Conservation (phyloP, 2,797 vertebrate genomes). For the Triplophysa yarkandensis region DNA sequence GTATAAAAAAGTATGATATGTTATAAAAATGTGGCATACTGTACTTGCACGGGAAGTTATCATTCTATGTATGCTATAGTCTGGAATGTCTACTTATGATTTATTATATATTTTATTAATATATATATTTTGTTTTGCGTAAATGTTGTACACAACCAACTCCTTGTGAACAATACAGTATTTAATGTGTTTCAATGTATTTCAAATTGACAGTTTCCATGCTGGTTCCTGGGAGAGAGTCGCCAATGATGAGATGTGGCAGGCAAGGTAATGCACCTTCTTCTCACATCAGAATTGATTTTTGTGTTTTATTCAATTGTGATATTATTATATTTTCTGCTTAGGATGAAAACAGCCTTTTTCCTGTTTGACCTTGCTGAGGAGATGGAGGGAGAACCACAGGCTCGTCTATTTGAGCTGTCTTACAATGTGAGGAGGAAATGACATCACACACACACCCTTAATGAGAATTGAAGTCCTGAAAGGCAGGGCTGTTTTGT, state of each 20-base stretch:
- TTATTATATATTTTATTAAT: too few species aligned
- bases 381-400: slow-evolving; percentile 70
- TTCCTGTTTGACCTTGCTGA: slow-evolving; percentile 95
- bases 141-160: background rate
- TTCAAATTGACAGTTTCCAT: slow-evolving; percentile 79
- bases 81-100: too few species aligned
- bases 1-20: too few species aligned
- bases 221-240: slow-evolving; percentile 92
- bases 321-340: slow-evolving; percentile 4
- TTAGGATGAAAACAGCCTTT: slow-evolving; percentile 97
- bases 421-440: slow-evolving; percentile 68
- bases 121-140: too few species aligned
- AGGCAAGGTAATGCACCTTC: slow-evolving; percentile 82
- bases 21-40: background rate
- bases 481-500: background rate
- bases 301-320: slow-evolving; percentile 58
- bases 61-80: background rate
- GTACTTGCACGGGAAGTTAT: background rate
- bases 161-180: background rate
- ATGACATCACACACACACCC: background rate
- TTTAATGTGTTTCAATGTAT: background rate
- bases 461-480: background rate
- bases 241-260: slow-evolving; percentile 99
- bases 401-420: slow-evolving; percentile 74
- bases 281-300: background rate